Evolutionary conservation across 2,888 invertebrate species (phyloP).

Genomic region (Urechis unicinctus): DNA sequence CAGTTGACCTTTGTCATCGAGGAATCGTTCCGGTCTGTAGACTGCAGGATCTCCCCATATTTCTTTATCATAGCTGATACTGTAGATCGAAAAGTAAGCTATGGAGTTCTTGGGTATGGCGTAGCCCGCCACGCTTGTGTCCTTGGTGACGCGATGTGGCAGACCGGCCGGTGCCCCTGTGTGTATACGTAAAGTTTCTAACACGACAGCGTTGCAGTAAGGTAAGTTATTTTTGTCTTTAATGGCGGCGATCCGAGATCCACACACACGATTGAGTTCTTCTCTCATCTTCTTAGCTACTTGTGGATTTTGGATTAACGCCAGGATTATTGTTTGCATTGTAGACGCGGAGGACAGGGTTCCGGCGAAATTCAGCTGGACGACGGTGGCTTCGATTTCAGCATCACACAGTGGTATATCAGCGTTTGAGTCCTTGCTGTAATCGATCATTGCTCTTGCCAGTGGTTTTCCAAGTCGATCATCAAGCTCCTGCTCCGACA

Average conservation of each 20-base stretch:
- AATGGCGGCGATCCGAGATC: background rate
- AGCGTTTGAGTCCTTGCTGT: background rate
- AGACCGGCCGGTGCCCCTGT: background rate
- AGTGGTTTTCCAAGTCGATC: background rate
- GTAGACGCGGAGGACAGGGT: background rate
- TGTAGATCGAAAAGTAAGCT: background rate
- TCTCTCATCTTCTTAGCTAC: background rate
- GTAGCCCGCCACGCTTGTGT: background rate
- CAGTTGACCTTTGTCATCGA: background rate
- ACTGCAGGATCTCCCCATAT: background rate
- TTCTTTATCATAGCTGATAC: background rate
- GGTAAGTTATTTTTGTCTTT: background rate
- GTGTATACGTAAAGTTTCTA: background rate
- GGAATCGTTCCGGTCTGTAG: background rate
- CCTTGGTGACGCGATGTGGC: background rate
- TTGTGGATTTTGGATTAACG: background rate
- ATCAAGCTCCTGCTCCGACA: background rate
- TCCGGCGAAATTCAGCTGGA: background rate
- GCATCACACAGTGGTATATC: background rate
- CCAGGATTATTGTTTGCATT: background rate
- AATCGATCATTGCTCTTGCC: background rate
- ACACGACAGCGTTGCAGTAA: background rate
- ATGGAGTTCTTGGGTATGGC: background rate
- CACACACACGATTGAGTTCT: background rate
- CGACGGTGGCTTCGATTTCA: background rate